These are phyloP conservation scores for Dicranocentrus wangi DNA, from an alignment of 2,888 invertebrate species.

Conservation along the genomic window DNA sequence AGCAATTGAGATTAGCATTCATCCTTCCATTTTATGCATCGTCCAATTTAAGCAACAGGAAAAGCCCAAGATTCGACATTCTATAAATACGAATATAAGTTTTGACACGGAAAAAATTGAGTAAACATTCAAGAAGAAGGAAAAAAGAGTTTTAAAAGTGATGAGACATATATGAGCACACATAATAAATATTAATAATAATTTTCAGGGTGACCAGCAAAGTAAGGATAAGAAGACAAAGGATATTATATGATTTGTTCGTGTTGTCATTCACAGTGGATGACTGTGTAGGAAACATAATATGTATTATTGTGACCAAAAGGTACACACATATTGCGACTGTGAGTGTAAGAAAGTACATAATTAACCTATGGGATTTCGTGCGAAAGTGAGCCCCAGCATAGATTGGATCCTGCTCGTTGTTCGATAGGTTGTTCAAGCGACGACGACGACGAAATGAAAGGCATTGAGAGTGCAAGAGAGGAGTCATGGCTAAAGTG, in stretches of 20 bases:
- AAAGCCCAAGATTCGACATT: conserved; percentile 71
- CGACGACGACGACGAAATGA: conserved; percentile 59
- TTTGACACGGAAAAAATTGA: conserved; percentile 24
- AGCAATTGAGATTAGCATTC: too few species aligned
- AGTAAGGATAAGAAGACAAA: conserved; percentile 22
- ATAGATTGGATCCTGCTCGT: conserved; percentile 40
- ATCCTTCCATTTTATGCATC: conserved; percentile 31
- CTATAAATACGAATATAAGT: not conserved
- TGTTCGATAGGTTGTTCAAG: conserved; percentile 61
- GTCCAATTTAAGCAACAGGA: conserved; percentile 64
- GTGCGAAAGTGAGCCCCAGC: conserved; percentile 46
- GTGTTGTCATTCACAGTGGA: conserved; percentile 15
- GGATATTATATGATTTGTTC: too few species aligned
- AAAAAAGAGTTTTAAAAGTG: too few species aligned
- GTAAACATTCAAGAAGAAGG: conserved; percentile 6
- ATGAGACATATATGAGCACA: too few species aligned
- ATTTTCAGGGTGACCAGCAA: not conserved
- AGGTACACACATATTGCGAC: conserved; percentile 17
- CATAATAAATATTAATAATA: not conserved
- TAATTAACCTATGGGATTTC: conserved; percentile 16
- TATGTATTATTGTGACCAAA: not conserved
- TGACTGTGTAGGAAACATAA: conserved; percentile 5
- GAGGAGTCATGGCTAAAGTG: conserved; percentile 61
- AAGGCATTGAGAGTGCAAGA: conserved; percentile 63
- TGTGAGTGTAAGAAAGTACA: conserved; percentile 7